Conservation (phyloP, 2,888 invertebrate species). For the Urechis unicinctus region DNA sequence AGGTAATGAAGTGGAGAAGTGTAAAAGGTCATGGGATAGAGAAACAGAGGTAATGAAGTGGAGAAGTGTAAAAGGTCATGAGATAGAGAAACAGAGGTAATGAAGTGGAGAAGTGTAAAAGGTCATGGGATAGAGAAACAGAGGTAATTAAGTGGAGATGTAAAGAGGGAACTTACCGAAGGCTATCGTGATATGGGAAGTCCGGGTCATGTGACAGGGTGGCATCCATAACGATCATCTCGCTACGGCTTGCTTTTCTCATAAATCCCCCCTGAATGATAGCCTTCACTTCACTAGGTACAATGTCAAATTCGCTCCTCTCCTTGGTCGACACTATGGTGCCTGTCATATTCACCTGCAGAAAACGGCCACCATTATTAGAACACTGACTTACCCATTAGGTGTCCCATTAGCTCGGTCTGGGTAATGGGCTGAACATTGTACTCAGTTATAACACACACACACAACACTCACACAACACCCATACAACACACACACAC, state of each 20-base stretch:
- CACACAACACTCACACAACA: too few relatives aligned
- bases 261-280: slow-evolving; percentile 33
- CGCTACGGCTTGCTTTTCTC: slow-evolving; percentile 20
- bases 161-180: not conserved
- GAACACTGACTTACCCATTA: too few relatives aligned
- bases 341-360: slow-evolving; percentile 31
- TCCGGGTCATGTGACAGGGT: slow-evolving; percentile 30
- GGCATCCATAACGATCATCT: slow-evolving; percentile 28
- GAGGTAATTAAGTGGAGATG: not conserved
- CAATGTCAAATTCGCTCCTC: slow-evolving; percentile 19
- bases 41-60: not conserved
- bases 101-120: slow-evolving; percentile 7
- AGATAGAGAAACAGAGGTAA: not conserved
- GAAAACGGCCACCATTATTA: too few relatives aligned
- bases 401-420: too few relatives aligned
- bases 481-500: too few relatives aligned
- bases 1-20: too few relatives aligned
- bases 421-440: too few relatives aligned
- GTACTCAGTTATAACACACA: too few relatives aligned
- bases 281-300: slow-evolving; percentile 25
- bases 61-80: not conserved
- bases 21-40: not conserved
- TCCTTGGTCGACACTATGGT: slow-evolving; percentile 31
- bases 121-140: not conserved
- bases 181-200: slow-evolving; percentile 8